phyloP scores from a whole-genome alignment of 2,797 vertebrate genomes.

The Orestias chungarensis region DNA sequence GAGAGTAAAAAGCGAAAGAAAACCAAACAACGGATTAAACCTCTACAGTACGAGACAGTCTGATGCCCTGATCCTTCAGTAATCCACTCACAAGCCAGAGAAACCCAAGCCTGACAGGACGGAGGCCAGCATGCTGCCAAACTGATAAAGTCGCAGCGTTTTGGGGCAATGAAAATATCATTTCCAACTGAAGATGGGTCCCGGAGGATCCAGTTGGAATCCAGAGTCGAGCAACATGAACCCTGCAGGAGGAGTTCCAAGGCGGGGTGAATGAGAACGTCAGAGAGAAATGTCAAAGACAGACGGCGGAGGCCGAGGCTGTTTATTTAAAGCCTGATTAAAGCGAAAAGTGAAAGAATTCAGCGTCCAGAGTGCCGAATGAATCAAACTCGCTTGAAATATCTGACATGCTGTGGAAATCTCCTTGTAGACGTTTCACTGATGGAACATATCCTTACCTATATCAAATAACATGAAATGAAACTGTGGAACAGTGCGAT shows the following conservation, averaged over 20 bases:
- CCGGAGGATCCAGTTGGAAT: slow-evolving; percentile 64
- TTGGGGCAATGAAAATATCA: slow-evolving; percentile 83
- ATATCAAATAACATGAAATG: neutral
- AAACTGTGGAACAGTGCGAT: neutral
- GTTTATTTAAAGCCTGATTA: slow-evolving; percentile 72
- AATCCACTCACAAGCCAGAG: slow-evolving; percentile 40
- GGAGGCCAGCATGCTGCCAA: slow-evolving; percentile 57
- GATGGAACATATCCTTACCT: neutral
- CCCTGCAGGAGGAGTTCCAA: slow-evolving; percentile 75
- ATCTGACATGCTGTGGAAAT: slow-evolving; percentile 48
- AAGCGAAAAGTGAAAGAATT: slow-evolving; percentile 58
- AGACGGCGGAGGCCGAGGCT: slow-evolving; percentile 69
- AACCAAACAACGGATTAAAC: neutral
- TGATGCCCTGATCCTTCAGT: slow-evolving; percentile 39
- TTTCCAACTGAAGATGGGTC: slow-evolving; percentile 79
- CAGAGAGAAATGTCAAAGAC: slow-evolving; percentile 80
- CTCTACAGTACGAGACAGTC: neutral
- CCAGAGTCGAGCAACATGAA: slow-evolving; percentile 68
- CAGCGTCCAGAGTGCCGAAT: slow-evolving; percentile 31
- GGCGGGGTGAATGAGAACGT: slow-evolving; percentile 64
- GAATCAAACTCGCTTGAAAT: slow-evolving; percentile 51
- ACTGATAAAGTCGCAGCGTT: slow-evolving; percentile 66
- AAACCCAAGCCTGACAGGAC: slow-evolving; percentile 43
- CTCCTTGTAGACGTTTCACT: neutral
- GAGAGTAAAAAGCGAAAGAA: slow-evolving; percentile 54